phyloP scores from a whole-genome alignment of 1,140 invertebrate genomes.

The Eufriesea mexicana region DNA sequence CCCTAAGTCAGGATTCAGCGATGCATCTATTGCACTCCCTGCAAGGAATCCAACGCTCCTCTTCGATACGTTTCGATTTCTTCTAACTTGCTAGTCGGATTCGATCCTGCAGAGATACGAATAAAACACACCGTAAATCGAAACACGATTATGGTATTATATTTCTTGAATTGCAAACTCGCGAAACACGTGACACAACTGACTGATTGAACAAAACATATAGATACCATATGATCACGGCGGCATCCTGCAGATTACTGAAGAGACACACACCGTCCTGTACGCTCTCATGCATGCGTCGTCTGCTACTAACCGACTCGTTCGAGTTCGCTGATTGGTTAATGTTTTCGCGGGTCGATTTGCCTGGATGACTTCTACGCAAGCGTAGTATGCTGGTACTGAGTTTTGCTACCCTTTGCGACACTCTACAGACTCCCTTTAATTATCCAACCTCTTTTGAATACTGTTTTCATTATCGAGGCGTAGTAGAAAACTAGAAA shows the following conservation, averaged over 20 bases:
- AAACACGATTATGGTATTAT: not conserved
- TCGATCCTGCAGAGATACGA: not conserved
- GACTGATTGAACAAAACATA: conserved; percentile 28
- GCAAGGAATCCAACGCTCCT: not conserved
- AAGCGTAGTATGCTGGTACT: conserved; percentile 52
- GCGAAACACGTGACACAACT: conserved; percentile 47
- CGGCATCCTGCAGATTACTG: conserved; percentile 79
- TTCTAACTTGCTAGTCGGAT: not conserved
- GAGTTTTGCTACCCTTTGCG: not conserved
- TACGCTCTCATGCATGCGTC: conserved; percentile 44
- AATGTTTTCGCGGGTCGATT: conserved; percentile 81
- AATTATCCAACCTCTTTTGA: not conserved
- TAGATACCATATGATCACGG: conserved; percentile 68
- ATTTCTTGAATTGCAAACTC: not conserved
- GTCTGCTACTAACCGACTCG: conserved; percentile 54
- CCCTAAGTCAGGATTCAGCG: conserved; percentile 33
- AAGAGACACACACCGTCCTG: conserved; percentile 48
- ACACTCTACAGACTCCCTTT: not conserved
- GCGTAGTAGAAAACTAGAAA: not conserved
- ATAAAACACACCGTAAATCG: not conserved
- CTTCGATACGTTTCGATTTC: conserved; percentile 4
- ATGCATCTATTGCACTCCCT: conserved; percentile 39
- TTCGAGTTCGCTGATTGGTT: conserved; percentile 57
- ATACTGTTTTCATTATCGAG: not conserved
- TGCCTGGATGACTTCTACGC: conserved; percentile 67